Evolutionary conservation across 2,113 vertebrate species (phyloP), one percentile per base, ranked within the genome.

Genomic region (Euleptes europaea): DNA sequence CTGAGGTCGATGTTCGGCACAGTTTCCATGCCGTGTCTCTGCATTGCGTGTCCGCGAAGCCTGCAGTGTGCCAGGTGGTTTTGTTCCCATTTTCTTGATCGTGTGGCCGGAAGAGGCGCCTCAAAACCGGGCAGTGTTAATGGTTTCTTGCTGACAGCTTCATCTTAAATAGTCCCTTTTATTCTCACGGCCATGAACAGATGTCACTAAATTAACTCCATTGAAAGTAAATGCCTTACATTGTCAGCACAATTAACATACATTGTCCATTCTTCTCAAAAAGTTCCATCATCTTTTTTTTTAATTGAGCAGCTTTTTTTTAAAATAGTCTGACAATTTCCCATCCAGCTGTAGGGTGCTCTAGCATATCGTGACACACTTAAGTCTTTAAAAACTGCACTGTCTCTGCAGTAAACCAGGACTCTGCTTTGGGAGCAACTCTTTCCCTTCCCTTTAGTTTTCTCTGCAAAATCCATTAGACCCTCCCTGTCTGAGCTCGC

Each of bases 261-360:
- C 85, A 91, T 94, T 91, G 93, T 92, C 88, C 82, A 0, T 91
- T 92, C 94, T 92, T 87, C 85, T 86, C 90, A 57, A 26, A 44
- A 84, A 94, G 89, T 89, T 93, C 90, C 78, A 75, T 80, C 78
- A 75, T 80, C 78, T 90, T 91, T 38, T 13, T 40, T 91, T 88
- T 90, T 42, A 40, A 66, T 21, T 40, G 84, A 60, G 7, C 47
- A 69, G 92, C 85, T 82, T 89, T 92, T 89, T 51, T 51, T 44
- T 44, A 44, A 44, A 44, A 31, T 8, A 2, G 69, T 60, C 88
- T 88, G 80, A 13, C 49, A 90, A 51, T 78, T 33, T 21, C 44
- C 23, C 66, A 88, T 89, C 83, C 42, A 81, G 94, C 44, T 87
- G 88, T 84, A 6, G 72, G 1, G 83, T 84, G 92, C 82, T 89